Evolutionary conservation across 1,140 invertebrate species (phyloP).

Genomic region (Hypothenemus hampei): DNA sequence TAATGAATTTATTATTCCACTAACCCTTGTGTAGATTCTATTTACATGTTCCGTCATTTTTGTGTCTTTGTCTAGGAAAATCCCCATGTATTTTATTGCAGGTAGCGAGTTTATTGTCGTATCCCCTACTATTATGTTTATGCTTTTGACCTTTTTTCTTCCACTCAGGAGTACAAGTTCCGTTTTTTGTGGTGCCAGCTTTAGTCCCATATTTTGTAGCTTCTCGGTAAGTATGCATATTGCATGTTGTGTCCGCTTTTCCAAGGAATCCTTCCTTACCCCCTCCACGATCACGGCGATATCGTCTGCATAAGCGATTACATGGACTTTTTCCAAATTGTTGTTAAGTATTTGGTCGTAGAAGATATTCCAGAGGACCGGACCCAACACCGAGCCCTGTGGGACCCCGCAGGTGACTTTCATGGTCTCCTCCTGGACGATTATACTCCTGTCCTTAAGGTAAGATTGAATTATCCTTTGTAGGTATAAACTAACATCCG

Average conservation of each 20-base stretch:
- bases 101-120: not conserved
- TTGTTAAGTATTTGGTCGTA: too few relatives aligned
- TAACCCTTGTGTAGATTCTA: too few relatives aligned
- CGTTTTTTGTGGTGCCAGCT: not conserved
- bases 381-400: not conserved
- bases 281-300: not conserved
- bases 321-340: not conserved
- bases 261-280: not conserved
- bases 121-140: not conserved
- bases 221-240: not conserved
- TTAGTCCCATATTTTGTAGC: not conserved
- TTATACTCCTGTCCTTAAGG: not conserved
- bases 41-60: too few relatives aligned
- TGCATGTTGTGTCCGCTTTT: not conserved
- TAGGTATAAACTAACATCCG: not conserved
- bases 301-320: not conserved
- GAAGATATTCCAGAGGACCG: too few relatives aligned
- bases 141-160: not conserved
- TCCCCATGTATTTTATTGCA: too few relatives aligned
- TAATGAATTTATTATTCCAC: too few relatives aligned
- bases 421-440: not conserved
- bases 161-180: not conserved
- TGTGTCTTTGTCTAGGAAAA: too few relatives aligned
- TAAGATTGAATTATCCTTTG: not conserved
- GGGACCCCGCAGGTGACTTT: not conserved